Evolutionary conservation across 2,113 vertebrate genomes (phyloP), one percentile per base, ranked within the genome.

Genomic region (Apaloderma vittatum): DNA sequence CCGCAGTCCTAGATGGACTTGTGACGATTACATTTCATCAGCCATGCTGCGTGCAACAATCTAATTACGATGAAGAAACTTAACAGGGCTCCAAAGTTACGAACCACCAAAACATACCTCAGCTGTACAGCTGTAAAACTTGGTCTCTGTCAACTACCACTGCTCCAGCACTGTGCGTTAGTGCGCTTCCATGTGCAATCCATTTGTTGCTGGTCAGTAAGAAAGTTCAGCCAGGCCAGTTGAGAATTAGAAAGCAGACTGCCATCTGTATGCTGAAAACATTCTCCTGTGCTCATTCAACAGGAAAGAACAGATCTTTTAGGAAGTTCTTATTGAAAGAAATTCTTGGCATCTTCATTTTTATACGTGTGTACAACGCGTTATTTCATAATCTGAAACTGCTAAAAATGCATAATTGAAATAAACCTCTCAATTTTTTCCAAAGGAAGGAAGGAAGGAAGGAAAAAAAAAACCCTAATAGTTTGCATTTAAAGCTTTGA

Each of bases 401-500:
- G 62, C 88, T 91, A 91, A 95, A 93, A 96, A 96, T 74, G 58
- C 32, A 34, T 90, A 94, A 97, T 86, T 91, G 55, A 90, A 88
- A 94, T 91, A 94, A 95, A 94, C 34, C 40, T 88, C 37, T 85
- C 36, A 4, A 4, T 43, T 76, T 94, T 82, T 90, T 76, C 37
- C 57, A 79, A 85, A 82, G 70, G 40, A 77, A 79, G 45, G 45
- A 89, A 93, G 57, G 49, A 91, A 40, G 40, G 40, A 40, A 91
- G 58, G 45, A 91, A 57, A 93, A 78, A 85, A 40, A 87, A 96
- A 74, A 94, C 91, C 91, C 72, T 91, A 98, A 94, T 94, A 89
- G 93, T 75, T 51, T 93, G 87, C 75, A 86, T 76, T 95, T 78
- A 91, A 52, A 82, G 77, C 92, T 97, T 96, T 97, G 96, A 98